phyloP scores from a whole-genome alignment of 2,888 invertebrate species.

The Heliconius charithonia region DNA sequence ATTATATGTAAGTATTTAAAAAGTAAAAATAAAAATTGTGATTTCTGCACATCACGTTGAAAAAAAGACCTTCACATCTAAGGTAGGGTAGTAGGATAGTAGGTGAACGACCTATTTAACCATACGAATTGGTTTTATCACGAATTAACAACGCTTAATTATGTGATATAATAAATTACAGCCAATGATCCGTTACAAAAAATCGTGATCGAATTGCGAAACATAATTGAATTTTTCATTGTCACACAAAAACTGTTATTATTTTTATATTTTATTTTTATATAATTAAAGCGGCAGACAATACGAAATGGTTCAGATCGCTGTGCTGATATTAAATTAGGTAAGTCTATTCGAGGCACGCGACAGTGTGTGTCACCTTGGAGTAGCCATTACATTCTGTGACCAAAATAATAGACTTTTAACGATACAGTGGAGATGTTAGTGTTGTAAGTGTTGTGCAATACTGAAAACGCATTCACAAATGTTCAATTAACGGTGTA shows the following conservation, averaged over 20 bases:
- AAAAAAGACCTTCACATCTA: slow-evolving; percentile 57
- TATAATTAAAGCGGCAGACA: slow-evolving; percentile 19
- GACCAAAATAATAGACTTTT: slow-evolving; percentile 59
- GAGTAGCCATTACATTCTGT: slow-evolving; percentile 49
- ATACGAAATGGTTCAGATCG: slow-evolving; percentile 29
- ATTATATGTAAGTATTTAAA: not conserved
- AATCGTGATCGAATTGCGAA: slow-evolving; percentile 6
- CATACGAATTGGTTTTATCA: slow-evolving; percentile 11
- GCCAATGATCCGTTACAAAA: slow-evolving; percentile 5
- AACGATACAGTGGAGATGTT: slow-evolving; percentile 54
- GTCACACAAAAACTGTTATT: slow-evolving; percentile 29
- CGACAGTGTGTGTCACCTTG: slow-evolving; percentile 50
- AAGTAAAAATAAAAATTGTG: not conserved
- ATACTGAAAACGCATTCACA: slow-evolving; percentile 62
- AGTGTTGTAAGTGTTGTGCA: slow-evolving; percentile 48
- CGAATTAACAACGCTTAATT: slow-evolving; percentile 11
- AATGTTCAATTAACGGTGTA: slow-evolving; percentile 53
- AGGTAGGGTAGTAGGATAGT: slow-evolving; percentile 51
- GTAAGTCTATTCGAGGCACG: slow-evolving; percentile 43
- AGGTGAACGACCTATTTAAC: slow-evolving; percentile 67
- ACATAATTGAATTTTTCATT: slow-evolving; percentile 25
- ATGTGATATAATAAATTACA: slow-evolving; percentile 4
- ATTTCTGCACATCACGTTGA: slow-evolving; percentile 15
- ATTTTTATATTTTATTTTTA: slow-evolving; percentile 29
- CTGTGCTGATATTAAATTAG: slow-evolving; percentile 37